These are phyloP conservation scores for Arion vulgaris DNA, from an alignment of 1,140 invertebrate genomes.

Conservation along the genomic window DNA sequence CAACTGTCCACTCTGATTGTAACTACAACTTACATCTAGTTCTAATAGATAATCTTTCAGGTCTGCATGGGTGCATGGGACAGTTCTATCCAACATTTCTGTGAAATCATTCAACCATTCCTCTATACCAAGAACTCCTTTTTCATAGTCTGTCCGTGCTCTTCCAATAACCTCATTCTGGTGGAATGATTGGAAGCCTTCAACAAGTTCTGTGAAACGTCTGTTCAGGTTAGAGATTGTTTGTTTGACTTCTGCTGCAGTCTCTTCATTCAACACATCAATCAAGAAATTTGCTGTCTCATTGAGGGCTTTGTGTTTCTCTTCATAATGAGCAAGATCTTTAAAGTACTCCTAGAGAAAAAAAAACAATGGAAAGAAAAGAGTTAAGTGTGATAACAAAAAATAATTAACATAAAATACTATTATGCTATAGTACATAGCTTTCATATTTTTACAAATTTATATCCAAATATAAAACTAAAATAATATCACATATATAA, in stretches of 20 bases:
- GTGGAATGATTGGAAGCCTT: conserved; percentile 74
- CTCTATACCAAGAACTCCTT: conserved; percentile 83
- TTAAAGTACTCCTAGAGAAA: conserved; percentile 78
- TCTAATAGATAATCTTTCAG: conserved; percentile 86
- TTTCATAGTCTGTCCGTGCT: conserved; percentile 85
- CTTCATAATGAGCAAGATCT: conserved; percentile 90
- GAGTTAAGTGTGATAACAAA: background rate
- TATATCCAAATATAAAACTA: no score
- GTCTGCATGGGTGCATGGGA: conserved; percentile 81
- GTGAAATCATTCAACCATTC: conserved; percentile 87
- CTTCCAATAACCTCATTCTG: conserved; percentile 89
- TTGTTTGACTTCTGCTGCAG: conserved; percentile 84
- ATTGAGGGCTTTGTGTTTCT: conserved; percentile 86
- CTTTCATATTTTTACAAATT: no score
- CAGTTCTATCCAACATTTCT: conserved; percentile 57
- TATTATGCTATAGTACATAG: no score
- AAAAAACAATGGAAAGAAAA: conserved; percentile 40
- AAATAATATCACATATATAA: no score
- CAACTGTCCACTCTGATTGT: no score
- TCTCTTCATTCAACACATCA: conserved; percentile 86
- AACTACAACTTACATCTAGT: conserved; percentile 76
- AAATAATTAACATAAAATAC: background rate
- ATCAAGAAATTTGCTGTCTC: conserved; percentile 91
- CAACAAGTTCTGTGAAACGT: conserved; percentile 81
- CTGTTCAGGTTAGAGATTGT: conserved; percentile 81